Conservation (phyloP, 30 jellyfish, hydroid and myxozoan genomes). For the Clytia hemisphaerica region DNA sequence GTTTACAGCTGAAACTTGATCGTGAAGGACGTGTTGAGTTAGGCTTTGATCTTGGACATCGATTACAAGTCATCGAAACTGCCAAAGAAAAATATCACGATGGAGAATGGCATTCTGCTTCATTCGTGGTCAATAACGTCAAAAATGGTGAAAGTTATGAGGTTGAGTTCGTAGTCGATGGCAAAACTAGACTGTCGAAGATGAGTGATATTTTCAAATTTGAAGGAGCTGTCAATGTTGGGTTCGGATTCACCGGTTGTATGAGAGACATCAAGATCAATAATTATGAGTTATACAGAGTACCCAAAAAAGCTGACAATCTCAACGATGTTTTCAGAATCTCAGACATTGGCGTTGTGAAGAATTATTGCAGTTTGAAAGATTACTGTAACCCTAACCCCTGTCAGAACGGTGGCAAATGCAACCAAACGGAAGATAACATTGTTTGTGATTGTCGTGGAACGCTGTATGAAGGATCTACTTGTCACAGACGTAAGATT, state of each 20-base stretch:
- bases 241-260: constrained; percentile 97
- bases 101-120: constrained; percentile 90
- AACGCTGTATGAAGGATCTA: constrained; percentile 83
- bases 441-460: constrained; percentile 90
- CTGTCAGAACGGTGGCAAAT: constrained; percentile 90
- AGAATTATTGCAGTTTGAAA: constrained; percentile 67
- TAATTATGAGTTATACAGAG: constrained; percentile 42
- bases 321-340: constrained; percentile 27
- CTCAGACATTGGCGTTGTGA: constrained; percentile 48
- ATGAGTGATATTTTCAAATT: constrained; percentile 41
- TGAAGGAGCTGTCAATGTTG: constrained; percentile 77
- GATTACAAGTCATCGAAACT: constrained; percentile 62
- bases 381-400: constrained; percentile 99
- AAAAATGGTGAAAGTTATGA: constrained; percentile 51
- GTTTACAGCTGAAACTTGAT: constrained; percentile 46
- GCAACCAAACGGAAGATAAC: constrained; percentile 88
- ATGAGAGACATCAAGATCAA: constrained; percentile 84
- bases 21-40: constrained; percentile 78
- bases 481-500: constrained; percentile 82
- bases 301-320: constrained; percentile 5
- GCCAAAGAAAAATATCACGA: constrained; percentile 68
- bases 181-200: constrained; percentile 69
- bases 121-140: constrained; percentile 54
- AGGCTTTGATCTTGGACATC: constrained; percentile 55
- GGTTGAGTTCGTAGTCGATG: constrained; percentile 85